A percentile compares a stretch with the other conserved stretches of the same genome.
These are phyloP conservation scores for Apantesis nais DNA, from an alignment of 2,888 invertebrate species.

Conservation along the genomic window DNA sequence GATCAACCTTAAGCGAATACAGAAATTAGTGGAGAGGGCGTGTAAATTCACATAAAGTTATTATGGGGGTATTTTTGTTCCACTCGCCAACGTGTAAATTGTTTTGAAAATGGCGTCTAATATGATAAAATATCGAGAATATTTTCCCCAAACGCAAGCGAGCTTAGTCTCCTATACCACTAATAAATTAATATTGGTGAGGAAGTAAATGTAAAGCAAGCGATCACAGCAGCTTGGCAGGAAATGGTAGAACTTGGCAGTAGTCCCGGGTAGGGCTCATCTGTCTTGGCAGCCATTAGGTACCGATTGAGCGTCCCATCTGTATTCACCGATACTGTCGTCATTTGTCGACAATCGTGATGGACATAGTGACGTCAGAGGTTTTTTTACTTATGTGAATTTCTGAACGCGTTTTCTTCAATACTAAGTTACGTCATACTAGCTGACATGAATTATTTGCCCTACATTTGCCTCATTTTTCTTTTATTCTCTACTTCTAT, in stretches of 20 bases:
- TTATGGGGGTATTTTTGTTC: neutral
- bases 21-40: too few relatives aligned
- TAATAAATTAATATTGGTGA: conserved; percentile 9
- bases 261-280: conserved; percentile 32
- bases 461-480: too few relatives aligned
- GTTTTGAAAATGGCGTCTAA: too few relatives aligned
- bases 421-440: too few relatives aligned
- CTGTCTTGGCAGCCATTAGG: conserved; percentile 43
- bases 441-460: too few relatives aligned
- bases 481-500: too few relatives aligned
- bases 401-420: neutral
- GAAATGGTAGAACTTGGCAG: conserved; percentile 25
- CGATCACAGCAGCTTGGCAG: conserved; percentile 23
- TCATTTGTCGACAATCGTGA: conserved; percentile 36
- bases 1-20: too few relatives aligned
- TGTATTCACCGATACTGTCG: conserved; percentile 19
- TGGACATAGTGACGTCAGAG: conserved; percentile 13
- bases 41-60: too few relatives aligned
- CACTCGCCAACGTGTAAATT: neutral
- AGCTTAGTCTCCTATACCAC: neutral
- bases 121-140: neutral
- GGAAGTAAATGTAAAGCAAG: conserved; percentile 22
- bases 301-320: conserved; percentile 33
- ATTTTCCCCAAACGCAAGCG: neutral
- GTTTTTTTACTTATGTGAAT: neutral